Conservation (phyloP, 2,113 vertebrate species). For the Cyphomyrus plagiostoma region DNA sequence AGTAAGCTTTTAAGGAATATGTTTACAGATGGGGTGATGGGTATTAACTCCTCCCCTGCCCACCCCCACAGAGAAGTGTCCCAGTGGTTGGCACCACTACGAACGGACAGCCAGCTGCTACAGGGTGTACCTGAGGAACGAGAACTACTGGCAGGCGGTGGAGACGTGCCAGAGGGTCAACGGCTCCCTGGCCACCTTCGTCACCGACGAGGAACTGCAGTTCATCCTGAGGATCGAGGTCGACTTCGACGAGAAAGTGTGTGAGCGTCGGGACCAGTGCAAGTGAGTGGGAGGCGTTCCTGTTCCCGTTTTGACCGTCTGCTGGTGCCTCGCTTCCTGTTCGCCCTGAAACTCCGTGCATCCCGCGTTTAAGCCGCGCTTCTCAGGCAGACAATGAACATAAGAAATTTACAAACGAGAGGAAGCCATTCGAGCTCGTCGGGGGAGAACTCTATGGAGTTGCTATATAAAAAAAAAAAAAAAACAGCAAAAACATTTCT, state of each 20-base stretch:
- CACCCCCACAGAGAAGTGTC: slow-evolving; percentile 79
- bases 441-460: neutral
- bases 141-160: slow-evolving; percentile 96
- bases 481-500: too few species aligned
- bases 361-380: neutral
- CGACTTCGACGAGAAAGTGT: slow-evolving; percentile 81
- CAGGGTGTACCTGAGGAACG: slow-evolving; percentile 81
- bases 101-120: slow-evolving; percentile 97
- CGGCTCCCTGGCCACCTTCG: slow-evolving; percentile 87
- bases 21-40: neutral
- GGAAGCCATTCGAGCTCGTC: too few species aligned
- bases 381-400: neutral
- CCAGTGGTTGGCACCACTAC: slow-evolving; percentile 93
- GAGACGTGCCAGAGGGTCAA: slow-evolving; percentile 92
- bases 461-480: neutral
- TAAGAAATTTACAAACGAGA: too few species aligned
- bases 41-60: neutral
- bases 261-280: slow-evolving; percentile 78
- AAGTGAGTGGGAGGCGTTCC: slow-evolving; percentile 65
- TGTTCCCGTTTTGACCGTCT: neutral
- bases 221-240: slow-evolving; percentile 92
- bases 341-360: neutral
- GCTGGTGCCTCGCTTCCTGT: neutral
- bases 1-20: neutral
- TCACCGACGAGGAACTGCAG: slow-evolving; percentile 87